Conservation (phyloP, 2,888 invertebrate species). For the Cylindroiulus punctatus region DNA sequence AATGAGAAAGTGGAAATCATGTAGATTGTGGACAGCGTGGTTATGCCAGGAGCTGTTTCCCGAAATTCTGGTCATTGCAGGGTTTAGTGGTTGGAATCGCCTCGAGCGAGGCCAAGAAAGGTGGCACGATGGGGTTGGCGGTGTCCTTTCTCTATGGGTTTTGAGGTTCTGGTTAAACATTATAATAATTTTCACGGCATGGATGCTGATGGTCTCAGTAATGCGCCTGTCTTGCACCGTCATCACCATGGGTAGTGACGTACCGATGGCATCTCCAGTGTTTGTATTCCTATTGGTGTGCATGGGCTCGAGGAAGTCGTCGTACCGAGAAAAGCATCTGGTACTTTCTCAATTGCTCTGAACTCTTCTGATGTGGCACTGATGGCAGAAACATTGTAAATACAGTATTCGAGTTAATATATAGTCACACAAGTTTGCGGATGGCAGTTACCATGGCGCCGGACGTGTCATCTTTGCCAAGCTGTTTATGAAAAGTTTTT, state of each 20-base stretch:
- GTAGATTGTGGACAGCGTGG: too few relatives aligned
- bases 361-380: neutral
- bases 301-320: neutral
- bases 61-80: too few relatives aligned
- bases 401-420: conserved; percentile 34
- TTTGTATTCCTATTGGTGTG: neutral
- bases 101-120: too few relatives aligned
- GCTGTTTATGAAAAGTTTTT: neutral
- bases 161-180: too few relatives aligned
- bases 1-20: too few relatives aligned
- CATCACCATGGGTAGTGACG: neutral
- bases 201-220: neutral
- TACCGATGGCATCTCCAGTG: neutral
- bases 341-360: neutral
- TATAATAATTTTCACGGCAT: too few relatives aligned
- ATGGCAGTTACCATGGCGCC: neutral
- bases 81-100: too few relatives aligned
- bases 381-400: neutral
- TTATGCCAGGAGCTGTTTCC: too few relatives aligned
- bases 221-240: neutral
- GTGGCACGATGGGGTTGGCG: too few relatives aligned
- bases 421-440: conserved; percentile 19
- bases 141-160: too few relatives aligned
- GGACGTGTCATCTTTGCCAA: neutral
- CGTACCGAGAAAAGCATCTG: neutral